A percentile compares a stretch with the other conserved stretches of the same genome.
Evolutionary conservation across 2,113 vertebrate genomes (phyloP).

Genomic region (Cygnus atratus): DNA sequence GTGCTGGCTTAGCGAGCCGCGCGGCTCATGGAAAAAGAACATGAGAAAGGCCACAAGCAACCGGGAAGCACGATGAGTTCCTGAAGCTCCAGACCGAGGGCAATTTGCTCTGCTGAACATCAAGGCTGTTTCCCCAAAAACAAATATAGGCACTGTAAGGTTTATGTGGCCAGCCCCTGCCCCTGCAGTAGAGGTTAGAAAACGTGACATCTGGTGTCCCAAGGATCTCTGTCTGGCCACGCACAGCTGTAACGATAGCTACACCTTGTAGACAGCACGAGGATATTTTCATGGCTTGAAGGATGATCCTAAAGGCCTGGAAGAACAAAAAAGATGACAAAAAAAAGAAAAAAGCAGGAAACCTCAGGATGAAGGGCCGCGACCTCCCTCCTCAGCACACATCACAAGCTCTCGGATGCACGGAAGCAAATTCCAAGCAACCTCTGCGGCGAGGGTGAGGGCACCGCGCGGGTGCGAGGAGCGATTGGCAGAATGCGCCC

Average conservation of each 20-base stretch:
- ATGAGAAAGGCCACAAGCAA: neutral
- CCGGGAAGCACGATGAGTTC: neutral
- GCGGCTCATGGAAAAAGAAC: neutral
- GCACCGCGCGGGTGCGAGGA: accelerated
- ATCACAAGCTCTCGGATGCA: neutral
- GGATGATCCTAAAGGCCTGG: neutral
- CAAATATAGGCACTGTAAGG: neutral
- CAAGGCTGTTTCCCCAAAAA: neutral
- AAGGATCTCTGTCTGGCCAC: neutral
- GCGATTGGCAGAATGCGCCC: neutral
- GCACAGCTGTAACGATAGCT: neutral
- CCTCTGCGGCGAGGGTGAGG: neutral
- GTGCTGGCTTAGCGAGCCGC: neutral
- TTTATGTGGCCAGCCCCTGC: neutral
- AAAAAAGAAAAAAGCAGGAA: neutral
- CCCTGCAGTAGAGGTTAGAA: neutral
- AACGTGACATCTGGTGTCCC: neutral
- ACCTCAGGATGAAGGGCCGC: neutral
- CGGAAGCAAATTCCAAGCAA: neutral
- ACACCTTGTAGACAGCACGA: neutral
- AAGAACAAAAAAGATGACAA: neutral
- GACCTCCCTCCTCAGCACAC: neutral
- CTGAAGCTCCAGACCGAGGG: neutral
- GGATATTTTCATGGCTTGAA: neutral
- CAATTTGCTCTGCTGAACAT: neutral